Conservation (phyloP, 1,140 invertebrate genomes). For the Condylostylus longicornis region DNA sequence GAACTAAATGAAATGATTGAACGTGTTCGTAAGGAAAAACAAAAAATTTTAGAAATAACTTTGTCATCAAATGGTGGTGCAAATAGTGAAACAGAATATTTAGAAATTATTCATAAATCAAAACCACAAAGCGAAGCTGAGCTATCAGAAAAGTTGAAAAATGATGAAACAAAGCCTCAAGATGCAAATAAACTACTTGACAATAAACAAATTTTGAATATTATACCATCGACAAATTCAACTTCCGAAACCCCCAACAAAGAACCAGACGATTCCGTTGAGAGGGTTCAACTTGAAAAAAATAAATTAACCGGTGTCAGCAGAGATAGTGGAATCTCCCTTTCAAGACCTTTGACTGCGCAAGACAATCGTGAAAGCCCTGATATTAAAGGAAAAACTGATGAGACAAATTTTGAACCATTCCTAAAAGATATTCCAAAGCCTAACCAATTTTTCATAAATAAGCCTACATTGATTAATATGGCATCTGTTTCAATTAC, state of each 20-base stretch:
- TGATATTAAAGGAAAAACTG: not conserved
- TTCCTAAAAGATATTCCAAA: constrained; percentile 13
- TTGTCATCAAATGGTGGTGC: constrained; percentile 25
- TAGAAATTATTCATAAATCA: constrained; percentile 16
- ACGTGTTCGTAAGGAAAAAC: constrained; percentile 27
- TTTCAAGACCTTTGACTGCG: constrained; percentile 23
- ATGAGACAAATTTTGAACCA: constrained; percentile 2
- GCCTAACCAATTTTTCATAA: constrained; percentile 10
- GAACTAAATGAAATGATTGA: constrained; percentile 24
- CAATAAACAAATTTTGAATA: constrained; percentile 12
- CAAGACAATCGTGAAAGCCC: constrained; percentile 11
- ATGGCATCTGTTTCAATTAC: constrained; percentile 1
- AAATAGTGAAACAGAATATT: constrained; percentile 25
- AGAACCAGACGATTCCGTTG: constrained; percentile 13
- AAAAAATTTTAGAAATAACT: constrained; percentile 24
- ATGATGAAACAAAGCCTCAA: not conserved
- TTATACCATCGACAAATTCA: constrained; percentile 1
- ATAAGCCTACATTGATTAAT: not conserved
- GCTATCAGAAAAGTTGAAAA: constrained; percentile 2
- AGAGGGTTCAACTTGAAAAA: constrained; percentile 14
- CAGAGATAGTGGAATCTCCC: constrained; percentile 25
- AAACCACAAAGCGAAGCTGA: not conserved
- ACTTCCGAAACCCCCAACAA: constrained; percentile 7
- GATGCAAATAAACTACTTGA: not conserved
- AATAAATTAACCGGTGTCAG: constrained; percentile 22